These are phyloP conservation scores for Craterocephalus amniculus DNA, from an alignment of 2,797 vertebrate species.

Conservation along the genomic window DNA sequence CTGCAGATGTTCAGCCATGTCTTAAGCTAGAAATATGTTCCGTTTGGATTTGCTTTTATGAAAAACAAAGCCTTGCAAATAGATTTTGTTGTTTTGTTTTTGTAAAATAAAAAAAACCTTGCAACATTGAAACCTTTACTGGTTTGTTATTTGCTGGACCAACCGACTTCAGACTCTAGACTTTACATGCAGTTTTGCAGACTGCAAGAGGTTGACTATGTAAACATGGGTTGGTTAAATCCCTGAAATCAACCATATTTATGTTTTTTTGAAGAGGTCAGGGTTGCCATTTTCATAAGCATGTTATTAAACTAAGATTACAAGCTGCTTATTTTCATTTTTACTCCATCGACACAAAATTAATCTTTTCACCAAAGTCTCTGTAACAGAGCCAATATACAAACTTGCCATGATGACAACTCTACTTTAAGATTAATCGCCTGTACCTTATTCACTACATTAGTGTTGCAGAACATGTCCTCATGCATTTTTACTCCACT, in stretches of 20 bases:
- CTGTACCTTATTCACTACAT: background rate
- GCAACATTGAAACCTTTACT: too few species aligned
- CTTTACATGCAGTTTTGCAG: background rate
- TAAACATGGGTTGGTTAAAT: background rate
- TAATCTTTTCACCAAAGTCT: background rate
- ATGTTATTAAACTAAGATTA: background rate
- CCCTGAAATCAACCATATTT: background rate
- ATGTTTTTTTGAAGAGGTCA: background rate
- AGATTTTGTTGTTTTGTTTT: background rate
- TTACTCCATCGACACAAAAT: background rate
- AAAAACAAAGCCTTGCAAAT: background rate
- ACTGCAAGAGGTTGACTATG: background rate
- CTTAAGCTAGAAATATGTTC: background rate
- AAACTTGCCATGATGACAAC: background rate
- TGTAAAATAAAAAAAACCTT: too few species aligned
- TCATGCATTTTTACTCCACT: background rate
- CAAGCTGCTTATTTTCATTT: background rate
- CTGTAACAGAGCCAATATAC: background rate
- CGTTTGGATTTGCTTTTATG: background rate
- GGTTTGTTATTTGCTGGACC: background rate
- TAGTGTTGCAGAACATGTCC: background rate
- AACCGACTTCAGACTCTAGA: background rate
- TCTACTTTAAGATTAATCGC: background rate
- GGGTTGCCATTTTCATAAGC: background rate
- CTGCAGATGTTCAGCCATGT: too few species aligned